phyloP scores from a whole-genome alignment of 1,140 invertebrate species.

The Littorina saxatilis region DNA sequence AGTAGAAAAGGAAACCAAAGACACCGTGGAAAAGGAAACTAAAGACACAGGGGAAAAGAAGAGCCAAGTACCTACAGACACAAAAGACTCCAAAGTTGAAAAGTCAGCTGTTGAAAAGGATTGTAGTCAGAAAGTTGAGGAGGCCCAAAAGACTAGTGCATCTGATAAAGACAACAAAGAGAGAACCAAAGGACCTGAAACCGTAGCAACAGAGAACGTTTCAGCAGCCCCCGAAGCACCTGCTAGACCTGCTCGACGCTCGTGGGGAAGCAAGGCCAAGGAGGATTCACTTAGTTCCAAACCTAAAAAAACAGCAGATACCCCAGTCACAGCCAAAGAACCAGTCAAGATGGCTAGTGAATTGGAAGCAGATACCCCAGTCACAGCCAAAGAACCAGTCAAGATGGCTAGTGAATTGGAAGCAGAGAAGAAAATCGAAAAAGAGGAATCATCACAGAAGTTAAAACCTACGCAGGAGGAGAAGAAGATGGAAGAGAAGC shows the following conservation, averaged over 20 bases:
- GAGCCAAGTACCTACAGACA: too few species aligned
- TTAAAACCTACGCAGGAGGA: neutral
- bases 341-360: too few species aligned
- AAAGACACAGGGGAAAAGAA: too few species aligned
- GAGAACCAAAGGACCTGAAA: neutral
- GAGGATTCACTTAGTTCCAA: neutral
- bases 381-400: too few species aligned
- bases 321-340: too few species aligned
- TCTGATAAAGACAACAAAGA: too few species aligned
- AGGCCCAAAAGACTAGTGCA: too few species aligned
- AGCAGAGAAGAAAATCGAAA: neutral
- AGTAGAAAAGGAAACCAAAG: neutral
- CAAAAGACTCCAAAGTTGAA: too few species aligned
- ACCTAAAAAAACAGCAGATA: neutral
- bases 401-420: too few species aligned
- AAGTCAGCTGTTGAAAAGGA: too few species aligned
- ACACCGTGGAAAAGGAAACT: neutral
- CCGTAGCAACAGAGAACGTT: neutral
- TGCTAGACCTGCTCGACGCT: neutral
- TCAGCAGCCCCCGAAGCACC: neutral
- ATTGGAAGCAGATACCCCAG: neutral
- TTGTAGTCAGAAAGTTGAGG: too few species aligned
- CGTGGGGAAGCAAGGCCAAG: neutral
- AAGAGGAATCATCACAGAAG: neutral
- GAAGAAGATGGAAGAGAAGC: neutral